These are phyloP conservation scores for Listrodromus nycthemerus DNA, from an alignment of 2,888 invertebrate species.

Conservation along the genomic window DNA sequence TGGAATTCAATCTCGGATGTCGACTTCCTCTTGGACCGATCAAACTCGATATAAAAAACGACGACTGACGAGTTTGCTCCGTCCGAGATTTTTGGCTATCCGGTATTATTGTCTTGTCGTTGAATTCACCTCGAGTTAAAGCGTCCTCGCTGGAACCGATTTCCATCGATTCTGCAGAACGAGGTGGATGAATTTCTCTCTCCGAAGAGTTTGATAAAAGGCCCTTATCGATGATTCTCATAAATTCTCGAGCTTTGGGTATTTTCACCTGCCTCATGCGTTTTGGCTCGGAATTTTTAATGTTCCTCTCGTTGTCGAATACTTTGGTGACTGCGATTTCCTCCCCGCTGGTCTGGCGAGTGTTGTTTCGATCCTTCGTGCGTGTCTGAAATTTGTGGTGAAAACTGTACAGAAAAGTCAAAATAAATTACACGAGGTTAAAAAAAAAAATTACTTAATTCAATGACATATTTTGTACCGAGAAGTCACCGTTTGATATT, in stretches of 20 bases:
- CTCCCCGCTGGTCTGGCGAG: background rate
- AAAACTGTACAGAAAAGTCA: background rate
- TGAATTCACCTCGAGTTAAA: constrained; percentile 3
- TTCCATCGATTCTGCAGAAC: background rate
- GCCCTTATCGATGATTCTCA: background rate
- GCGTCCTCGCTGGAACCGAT: background rate
- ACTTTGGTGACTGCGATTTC: background rate
- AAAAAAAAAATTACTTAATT: background rate
- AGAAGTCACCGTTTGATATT: too few species aligned
- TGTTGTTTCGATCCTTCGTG: constrained; percentile 26
- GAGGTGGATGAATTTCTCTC: background rate
- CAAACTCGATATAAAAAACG: constrained; percentile 38
- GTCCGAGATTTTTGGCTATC: constrained; percentile 1
- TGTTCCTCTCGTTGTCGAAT: constrained; percentile 10
- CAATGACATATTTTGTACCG: too few species aligned
- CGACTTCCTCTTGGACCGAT: constrained; percentile 55
- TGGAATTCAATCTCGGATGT: constrained; percentile 29
- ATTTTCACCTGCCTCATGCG: constrained; percentile 67
- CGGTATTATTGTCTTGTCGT: background rate
- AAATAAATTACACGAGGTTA: background rate
- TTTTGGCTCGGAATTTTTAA: constrained; percentile 43
- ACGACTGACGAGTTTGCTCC: constrained; percentile 19
- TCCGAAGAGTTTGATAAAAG: constrained; percentile 24
- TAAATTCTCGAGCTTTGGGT: constrained; percentile 14
- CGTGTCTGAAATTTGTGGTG: constrained; percentile 40